phyloP scores from a whole-genome alignment of 2,888 invertebrate genomes.

The Mythimna pallens region DNA sequence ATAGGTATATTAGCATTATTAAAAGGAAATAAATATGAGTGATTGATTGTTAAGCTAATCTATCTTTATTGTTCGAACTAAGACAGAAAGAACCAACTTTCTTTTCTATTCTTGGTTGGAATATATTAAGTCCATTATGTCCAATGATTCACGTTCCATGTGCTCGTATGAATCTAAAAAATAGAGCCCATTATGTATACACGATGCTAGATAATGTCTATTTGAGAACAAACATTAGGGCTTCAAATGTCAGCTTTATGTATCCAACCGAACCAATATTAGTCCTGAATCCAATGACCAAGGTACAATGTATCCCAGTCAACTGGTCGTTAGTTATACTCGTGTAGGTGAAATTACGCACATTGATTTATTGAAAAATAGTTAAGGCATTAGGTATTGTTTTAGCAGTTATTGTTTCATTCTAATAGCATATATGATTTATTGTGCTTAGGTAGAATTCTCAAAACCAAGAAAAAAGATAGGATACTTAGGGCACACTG shows the following conservation, averaged over 20 bases:
- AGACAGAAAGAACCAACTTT: conserved; percentile 11
- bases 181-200: conserved; percentile 13
- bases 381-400: background rate
- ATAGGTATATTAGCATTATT: conserved; percentile 5
- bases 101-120: conserved; percentile 15
- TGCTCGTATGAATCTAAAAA: conserved; percentile 9
- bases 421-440: background rate
- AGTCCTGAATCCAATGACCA: conserved; percentile 31
- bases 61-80: conserved; percentile 27
- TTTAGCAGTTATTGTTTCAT: background rate
- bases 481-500: too few relatives aligned
- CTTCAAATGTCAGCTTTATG: conserved; percentile 37
- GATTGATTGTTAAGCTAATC: conserved; percentile 22
- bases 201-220: conserved; percentile 25
- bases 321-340: too few relatives aligned
- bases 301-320: background rate
- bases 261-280: conserved; percentile 39
- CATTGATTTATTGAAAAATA: background rate
- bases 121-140: background rate
- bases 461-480: background rate
- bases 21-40: conserved; percentile 30
- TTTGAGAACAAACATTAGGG: conserved; percentile 24
- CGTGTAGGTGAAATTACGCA: background rate
- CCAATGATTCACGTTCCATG: conserved; percentile 24
- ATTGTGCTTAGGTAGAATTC: background rate